Evolutionary conservation across 1,140 invertebrate species (phyloP).

Genomic region (Drosophila ananassae): DNA sequence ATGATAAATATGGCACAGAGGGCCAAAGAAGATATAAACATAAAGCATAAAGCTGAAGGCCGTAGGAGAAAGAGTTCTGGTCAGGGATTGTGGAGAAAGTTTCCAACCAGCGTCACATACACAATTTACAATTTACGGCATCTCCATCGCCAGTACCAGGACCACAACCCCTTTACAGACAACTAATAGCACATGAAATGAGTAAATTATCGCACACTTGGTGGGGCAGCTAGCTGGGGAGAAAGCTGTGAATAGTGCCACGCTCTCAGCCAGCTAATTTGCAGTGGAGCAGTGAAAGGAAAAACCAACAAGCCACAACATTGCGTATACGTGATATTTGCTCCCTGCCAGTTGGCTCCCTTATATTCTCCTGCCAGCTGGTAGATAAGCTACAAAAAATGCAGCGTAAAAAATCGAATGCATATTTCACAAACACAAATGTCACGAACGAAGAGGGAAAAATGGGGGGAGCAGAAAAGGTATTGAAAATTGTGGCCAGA

Average conservation of each 20-base stretch:
- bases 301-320: conserved; percentile 77
- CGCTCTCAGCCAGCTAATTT: conserved; percentile 61
- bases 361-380: conserved; percentile 49
- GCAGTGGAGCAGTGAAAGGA: conserved; percentile 49
- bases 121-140: conserved; percentile 47
- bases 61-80: conserved; percentile 14
- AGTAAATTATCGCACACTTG: conserved; percentile 73
- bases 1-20: conserved; percentile 66
- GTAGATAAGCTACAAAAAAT: conserved; percentile 72
- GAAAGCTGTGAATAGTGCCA: conserved; percentile 5
- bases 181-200: conserved; percentile 79
- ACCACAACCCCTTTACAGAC: conserved; percentile 37
- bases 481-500: conserved; percentile 14
- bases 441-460: conserved; percentile 29
- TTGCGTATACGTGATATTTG: conserved; percentile 80
- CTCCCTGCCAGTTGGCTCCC: conserved; percentile 26
- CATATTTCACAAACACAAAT: conserved; percentile 78
- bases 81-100: conserved; percentile 32
- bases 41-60: conserved; percentile 59
- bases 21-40: conserved; percentile 41
- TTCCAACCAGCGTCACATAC: conserved; percentile 38
- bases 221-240: conserved; percentile 4
- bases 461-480: not conserved
- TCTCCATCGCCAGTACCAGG: not conserved
- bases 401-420: conserved; percentile 80